Base-by-base conservation (phyloP, 2,797 vertebrate genomes). In the Poeciliopsis gracilis region DNA sequence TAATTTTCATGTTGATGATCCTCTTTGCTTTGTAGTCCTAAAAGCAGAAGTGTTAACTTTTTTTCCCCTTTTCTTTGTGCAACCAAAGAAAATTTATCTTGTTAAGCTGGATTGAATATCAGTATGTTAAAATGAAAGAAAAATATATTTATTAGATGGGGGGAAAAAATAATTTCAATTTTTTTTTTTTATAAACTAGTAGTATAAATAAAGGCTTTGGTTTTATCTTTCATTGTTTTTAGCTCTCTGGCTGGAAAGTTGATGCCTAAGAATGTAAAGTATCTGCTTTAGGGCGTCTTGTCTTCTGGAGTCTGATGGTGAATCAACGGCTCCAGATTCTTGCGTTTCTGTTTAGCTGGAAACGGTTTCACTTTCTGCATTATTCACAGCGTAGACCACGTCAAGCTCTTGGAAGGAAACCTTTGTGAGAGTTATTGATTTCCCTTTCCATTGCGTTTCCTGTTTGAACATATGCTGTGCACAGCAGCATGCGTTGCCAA, bases 401-500 rank as follows among this genome's bases (percentile, higher is more conserved):
- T 25, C 20, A 2, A 38, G 9, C 20, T 41, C 36, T 70, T 28
- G 25, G 25, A 16, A 16, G 15, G 41, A 46, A 9, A 80, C 30
- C 4, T 67, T 77, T 79, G 38, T 53, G 45, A 70, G 38, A 49
- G 16, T 72, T 59, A n/a, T 79, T 49, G 23, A 12, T n/a, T 49
- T 49, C n/a, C 57, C 30, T 36, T 15, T 28, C 7, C 25, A 69
- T 38, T 72, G 61, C 53, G 59, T 86, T 87, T 75, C 71, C 79
- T 78, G 41, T 84, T 85, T 77, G 78, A 73, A 86, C 63, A 63
- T 67, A 82, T 36, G 41, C 77, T 79, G 61, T 43, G 30, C 84
- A 86, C 83, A 78, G 57, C 75, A 59, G 81, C 83, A 84, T 46
- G 66, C 8, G 73, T 91, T 91, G 87, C 92, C 87, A 91, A 89